Evolutionary conservation across 2,797 vertebrate species (phyloP).

Genomic region (Silurus aristotelis): DNA sequence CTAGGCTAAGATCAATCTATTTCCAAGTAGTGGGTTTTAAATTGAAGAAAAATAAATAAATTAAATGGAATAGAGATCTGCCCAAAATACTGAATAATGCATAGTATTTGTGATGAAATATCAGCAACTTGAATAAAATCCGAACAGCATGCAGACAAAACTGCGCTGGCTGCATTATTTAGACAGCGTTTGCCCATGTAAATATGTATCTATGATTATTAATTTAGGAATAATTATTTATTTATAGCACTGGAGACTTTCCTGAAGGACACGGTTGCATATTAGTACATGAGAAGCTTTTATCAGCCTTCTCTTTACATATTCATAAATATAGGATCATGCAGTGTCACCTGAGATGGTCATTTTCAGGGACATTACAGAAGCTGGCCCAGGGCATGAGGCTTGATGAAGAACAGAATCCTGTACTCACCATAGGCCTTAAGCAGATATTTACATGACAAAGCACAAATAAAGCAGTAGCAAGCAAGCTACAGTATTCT

Average conservation of each 20-base stretch:
- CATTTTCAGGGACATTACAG: background rate
- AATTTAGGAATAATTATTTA: background rate
- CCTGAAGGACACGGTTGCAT: background rate
- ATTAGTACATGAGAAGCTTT: background rate
- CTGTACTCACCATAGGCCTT: background rate
- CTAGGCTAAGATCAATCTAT: background rate
- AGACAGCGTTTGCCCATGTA: background rate
- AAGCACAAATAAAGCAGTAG: background rate
- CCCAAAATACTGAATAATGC: background rate
- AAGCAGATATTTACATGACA: background rate
- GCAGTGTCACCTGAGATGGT: background rate
- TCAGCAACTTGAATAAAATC: background rate
- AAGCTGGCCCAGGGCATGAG: background rate
- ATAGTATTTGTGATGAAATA: background rate
- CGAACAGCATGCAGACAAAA: background rate
- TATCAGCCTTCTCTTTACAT: background rate
- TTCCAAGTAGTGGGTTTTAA: background rate
- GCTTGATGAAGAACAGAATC: background rate
- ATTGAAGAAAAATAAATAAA: background rate
- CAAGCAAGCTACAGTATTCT: background rate
- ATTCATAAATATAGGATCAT: background rate
- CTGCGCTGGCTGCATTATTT: background rate
- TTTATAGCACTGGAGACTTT: background rate
- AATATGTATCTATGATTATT: slow-evolving; percentile 8
- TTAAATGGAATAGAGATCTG: background rate